phyloP scores from a whole-genome alignment of 2,888 invertebrate species.

The Thera britannica region DNA sequence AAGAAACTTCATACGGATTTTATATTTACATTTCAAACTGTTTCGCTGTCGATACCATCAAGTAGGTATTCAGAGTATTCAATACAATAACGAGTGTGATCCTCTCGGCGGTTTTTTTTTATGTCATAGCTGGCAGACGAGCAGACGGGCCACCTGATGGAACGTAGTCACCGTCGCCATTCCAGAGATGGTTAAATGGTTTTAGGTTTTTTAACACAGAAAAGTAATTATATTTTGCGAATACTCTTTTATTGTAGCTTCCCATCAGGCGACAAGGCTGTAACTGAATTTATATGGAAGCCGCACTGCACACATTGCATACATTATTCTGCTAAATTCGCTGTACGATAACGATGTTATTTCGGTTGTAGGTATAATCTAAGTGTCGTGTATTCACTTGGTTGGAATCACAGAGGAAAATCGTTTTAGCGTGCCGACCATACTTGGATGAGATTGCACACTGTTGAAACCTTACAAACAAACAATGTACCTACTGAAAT shows the following conservation, averaged over 20 bases:
- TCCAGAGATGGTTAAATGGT: no score
- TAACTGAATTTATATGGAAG: conserved; percentile 3
- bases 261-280: neutral
- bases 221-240: neutral
- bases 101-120: no score
- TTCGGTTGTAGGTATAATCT: conserved; percentile 1
- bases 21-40: no score
- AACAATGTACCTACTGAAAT: no score
- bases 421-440: neutral
- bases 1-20: no score
- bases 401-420: conserved; percentile 6
- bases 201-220: no score
- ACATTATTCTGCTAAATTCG: conserved; percentile 8
- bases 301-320: conserved; percentile 14
- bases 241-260: neutral
- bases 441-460: neutral
- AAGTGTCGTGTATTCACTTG: conserved; percentile 1
- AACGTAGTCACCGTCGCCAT: no score
- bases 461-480: neutral
- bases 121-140: no score
- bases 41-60: no score
- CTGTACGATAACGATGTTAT: conserved; percentile 9
- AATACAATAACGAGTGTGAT: no score
- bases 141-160: no score
- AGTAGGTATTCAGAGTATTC: no score